Percentiles rank a stretch among this genome's conserved stretches.
Conservation (phyloP, 2,797 vertebrate species). For the Hippopotamyrus pictus region DNA sequence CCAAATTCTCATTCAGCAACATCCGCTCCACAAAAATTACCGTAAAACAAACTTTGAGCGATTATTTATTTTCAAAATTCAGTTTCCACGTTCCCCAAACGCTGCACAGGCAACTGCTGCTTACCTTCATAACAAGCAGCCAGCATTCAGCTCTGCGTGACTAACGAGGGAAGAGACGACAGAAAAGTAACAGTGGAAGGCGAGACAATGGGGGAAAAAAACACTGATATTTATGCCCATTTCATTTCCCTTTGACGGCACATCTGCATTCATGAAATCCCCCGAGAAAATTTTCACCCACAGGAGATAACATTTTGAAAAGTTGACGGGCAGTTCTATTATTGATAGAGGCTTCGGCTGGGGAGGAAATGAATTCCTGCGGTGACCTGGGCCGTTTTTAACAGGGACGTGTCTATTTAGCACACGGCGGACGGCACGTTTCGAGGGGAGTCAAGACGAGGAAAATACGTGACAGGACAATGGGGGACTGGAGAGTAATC, state of each 20-base stretch:
- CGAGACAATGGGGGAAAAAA: constrained; percentile 49
- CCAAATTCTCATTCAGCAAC: background rate
- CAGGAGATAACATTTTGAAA: constrained; percentile 45
- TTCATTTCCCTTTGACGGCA: constrained; percentile 43
- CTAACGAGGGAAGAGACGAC: background rate
- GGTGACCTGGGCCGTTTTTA: constrained; percentile 56
- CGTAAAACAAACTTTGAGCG: background rate
- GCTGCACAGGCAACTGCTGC: background rate
- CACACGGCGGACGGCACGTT: constrained; percentile 45
- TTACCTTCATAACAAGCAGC: background rate
- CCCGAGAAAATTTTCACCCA: constrained; percentile 47
- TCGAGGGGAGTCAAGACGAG: constrained; percentile 48
- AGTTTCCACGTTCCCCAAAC: background rate
- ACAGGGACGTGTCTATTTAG: constrained; percentile 55
- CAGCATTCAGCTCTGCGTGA: background rate
- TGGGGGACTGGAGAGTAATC: constrained; percentile 36
- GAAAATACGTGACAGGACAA: constrained; percentile 39
- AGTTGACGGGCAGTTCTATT: constrained; percentile 51
- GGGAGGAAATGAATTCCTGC: constrained; percentile 59
- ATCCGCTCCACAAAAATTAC: background rate
- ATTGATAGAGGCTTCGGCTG: constrained; percentile 58
- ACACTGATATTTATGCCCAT: constrained; percentile 39
- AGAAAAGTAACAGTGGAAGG: background rate
- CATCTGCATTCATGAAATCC: constrained; percentile 44
- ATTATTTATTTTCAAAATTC: background rate